Evolutionary conservation across 2,888 invertebrate species (phyloP), one percentile per base, ranked within the genome.

Genomic region (Euzophera pinguis): DNA sequence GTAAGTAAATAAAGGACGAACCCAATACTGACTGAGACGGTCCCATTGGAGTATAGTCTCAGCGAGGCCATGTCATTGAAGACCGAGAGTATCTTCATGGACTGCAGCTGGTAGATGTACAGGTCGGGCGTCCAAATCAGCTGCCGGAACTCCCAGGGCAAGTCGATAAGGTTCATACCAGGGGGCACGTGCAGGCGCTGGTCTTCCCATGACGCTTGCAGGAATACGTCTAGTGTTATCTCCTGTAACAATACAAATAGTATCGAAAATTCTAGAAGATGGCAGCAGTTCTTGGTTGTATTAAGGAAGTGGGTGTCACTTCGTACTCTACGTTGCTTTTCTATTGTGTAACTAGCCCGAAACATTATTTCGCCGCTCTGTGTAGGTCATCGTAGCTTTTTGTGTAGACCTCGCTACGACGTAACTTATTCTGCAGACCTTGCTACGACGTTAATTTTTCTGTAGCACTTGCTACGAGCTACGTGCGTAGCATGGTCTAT

Each of bases 11-110:
- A 71, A 67, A 62, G 53, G 68, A 89, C 90, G 85, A 84, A 92
- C 93, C 93, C 92, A 76, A 92, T 92, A 89, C 92, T 92, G 80
- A 92, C 91, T 75, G 92, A 91, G 75, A 93, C 89, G 73, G 92
- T 93, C 81, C 91, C 91, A 78, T 93, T 92, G 60, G 85, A 80
- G 75, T 92, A 92, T 41, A 93, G 84, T 62, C 92, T 83, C 57
- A 93, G 78, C 10, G 92, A 92, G 22, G 92, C 92, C 89, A 93
- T 92, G 73, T 93, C 92, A 64, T 93, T 92, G 54, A 93, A 91
- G 56, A 93, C 89, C 47, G 91, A 91, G 50, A 92, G 82, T 53
- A 92, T 91, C 71, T 88, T 84, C 92, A 93, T 92, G 54, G 92
- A 92, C 67, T 92, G 88, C 56, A 93, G 82, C 74, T 93, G 93